Evolutionary conservation across 2,113 vertebrate species (phyloP).

Genomic region (Halichoeres trimaculatus): DNA sequence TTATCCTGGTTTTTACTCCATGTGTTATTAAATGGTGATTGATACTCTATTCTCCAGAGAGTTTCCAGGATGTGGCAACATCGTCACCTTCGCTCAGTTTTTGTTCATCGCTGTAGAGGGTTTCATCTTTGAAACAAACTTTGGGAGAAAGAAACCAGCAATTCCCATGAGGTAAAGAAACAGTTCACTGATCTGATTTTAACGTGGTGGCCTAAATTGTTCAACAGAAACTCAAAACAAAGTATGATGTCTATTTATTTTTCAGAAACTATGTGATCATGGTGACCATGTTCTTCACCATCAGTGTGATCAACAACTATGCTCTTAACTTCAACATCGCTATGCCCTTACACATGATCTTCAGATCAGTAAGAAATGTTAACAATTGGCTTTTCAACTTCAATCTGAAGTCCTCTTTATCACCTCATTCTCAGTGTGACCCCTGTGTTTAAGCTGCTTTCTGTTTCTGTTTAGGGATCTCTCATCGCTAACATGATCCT

Average conservation of each 20-base stretch:
- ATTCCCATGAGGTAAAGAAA: constrained; percentile 90
- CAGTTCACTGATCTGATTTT: accelerated
- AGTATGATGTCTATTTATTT: not conserved
- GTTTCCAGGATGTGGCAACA: constrained; percentile 96
- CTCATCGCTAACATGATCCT: constrained; percentile 97
- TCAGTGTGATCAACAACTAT: constrained; percentile 98
- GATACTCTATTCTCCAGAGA: constrained; percentile 77
- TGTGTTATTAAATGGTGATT: not conserved
- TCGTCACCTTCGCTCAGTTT: constrained; percentile 97
- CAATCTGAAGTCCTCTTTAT: not conserved
- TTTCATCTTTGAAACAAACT: constrained; percentile 91
- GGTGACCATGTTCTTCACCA: constrained; percentile 98
- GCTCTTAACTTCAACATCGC: constrained; percentile 96
- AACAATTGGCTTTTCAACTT: not conserved
- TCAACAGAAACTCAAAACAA: not conserved
- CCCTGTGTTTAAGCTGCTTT: constrained; percentile 7
- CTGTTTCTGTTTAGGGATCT: constrained; percentile 87
- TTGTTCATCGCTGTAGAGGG: constrained; percentile 93
- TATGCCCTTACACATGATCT: constrained; percentile 99
- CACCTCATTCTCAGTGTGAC: not conserved
- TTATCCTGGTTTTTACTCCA: not conserved
- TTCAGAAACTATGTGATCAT: constrained; percentile 91
- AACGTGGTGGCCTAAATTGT: not conserved
- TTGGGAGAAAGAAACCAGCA: constrained; percentile 89
- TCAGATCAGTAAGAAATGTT: constrained; percentile 92